phyloP scores from a whole-genome alignment of 2,113 vertebrate genomes.

The Electrona antarctica region DNA sequence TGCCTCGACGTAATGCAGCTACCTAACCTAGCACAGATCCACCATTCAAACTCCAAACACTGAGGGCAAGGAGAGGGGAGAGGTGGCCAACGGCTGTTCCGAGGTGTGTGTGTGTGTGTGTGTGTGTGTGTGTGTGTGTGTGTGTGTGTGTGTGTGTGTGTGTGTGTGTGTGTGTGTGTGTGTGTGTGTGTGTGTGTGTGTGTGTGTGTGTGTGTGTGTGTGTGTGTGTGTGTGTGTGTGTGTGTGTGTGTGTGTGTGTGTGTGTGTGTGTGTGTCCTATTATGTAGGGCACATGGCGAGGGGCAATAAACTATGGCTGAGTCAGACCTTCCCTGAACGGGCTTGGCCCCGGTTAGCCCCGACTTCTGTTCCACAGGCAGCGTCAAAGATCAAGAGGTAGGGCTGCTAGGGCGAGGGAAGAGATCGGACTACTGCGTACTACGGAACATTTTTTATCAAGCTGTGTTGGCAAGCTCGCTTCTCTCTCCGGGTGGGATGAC shows the following conservation, averaged over 20 bases:
- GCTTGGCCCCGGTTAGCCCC: background rate
- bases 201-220: slow-evolving; percentile 25
- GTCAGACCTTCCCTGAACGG: slow-evolving; percentile 29
- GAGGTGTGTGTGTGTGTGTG: background rate
- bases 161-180: background rate
- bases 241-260: slow-evolving; percentile 16
- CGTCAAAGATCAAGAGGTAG: no score
- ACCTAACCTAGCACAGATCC: slow-evolving; percentile 26
- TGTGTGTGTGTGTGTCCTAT: slow-evolving; percentile 30
- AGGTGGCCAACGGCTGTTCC: slow-evolving; percentile 11
- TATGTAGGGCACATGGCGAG: slow-evolving; percentile 14
- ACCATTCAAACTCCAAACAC: slow-evolving; percentile 56
- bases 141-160: background rate
- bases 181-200: slow-evolving; percentile 12
- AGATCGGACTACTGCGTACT: no score
- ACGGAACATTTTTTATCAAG: no score
- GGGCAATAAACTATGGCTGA: slow-evolving; percentile 17
- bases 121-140: background rate
- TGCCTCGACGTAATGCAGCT: slow-evolving; percentile 59
- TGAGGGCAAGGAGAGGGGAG: slow-evolving; percentile 25
- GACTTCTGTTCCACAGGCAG: no score
- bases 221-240: slow-evolving; percentile 35
- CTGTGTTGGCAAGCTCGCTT: no score
- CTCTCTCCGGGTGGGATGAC: no score
- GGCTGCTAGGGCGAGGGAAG: no score